These are phyloP conservation scores for Corythoichthys intestinalis DNA, from an alignment of 2,113 vertebrate species.

Conservation along the genomic window DNA sequence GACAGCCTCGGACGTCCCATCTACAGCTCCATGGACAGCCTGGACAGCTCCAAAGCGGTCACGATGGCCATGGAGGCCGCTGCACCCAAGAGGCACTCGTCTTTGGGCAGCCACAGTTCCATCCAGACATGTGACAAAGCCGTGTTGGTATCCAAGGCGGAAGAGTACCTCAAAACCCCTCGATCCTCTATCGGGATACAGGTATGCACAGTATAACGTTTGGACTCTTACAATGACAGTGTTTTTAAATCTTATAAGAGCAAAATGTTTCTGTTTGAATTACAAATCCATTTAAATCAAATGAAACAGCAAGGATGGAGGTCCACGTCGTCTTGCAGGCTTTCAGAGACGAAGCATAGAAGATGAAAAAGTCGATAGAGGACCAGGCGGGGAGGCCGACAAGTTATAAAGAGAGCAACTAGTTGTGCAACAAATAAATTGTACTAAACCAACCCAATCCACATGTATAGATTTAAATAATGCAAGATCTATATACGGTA, in stretches of 20 bases:
- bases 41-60: constrained; percentile 95
- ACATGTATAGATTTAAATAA: too few species aligned
- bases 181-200: constrained; percentile 94
- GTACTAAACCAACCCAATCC: too few species aligned
- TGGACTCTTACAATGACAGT: not conserved
- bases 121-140: constrained; percentile 87
- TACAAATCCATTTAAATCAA: not conserved
- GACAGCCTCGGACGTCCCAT: constrained; percentile 79
- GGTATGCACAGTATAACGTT: constrained; percentile 67
- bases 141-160: constrained; percentile 83
- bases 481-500: too few species aligned
- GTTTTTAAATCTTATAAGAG: not conserved
- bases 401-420: too few species aligned
- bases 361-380: too few species aligned
- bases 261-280: not conserved
- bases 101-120: constrained; percentile 78
- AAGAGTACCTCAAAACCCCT: constrained; percentile 89
- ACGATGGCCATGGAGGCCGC: constrained; percentile 90
- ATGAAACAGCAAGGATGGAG: too few species aligned
- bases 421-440: too few species aligned
- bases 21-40: constrained; percentile 92
- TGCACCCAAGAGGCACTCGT: constrained; percentile 78
- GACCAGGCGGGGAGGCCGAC: too few species aligned
- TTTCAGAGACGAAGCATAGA: too few species aligned
- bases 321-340: too few species aligned